Conservation (phyloP, 2,113 vertebrate genomes). For the Nothocercus julius region DNA sequence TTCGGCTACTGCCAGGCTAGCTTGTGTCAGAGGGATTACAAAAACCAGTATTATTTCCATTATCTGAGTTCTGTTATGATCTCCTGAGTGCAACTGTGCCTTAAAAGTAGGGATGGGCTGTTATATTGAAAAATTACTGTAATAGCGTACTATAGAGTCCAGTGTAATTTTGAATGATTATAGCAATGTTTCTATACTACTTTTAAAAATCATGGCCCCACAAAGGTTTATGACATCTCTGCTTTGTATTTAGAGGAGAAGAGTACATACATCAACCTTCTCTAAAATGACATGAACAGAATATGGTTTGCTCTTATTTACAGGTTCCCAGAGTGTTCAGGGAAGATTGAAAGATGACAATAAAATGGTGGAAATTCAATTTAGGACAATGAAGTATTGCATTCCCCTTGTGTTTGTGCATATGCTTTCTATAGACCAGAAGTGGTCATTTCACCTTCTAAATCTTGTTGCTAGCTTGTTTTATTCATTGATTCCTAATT, state of each 20-base stretch:
- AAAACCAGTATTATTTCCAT: slow-evolving; percentile 59
- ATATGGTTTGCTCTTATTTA: slow-evolving; percentile 4
- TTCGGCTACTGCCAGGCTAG: not conserved
- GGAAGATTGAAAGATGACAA: slow-evolving; percentile 43
- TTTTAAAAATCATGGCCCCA: slow-evolving; percentile 14
- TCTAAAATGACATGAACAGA: not conserved
- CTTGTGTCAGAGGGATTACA: slow-evolving; percentile 35
- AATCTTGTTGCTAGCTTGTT: not conserved
- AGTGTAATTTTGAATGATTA: slow-evolving; percentile 48
- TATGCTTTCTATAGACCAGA: not conserved
- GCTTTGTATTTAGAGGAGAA: not conserved
- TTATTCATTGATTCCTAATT: not conserved
- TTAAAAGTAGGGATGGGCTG: slow-evolving; percentile 9
- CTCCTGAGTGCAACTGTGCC: slow-evolving; percentile 33
- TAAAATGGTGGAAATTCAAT: slow-evolving; percentile 18
- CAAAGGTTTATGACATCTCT: slow-evolving; percentile 18
- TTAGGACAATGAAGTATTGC: not conserved
- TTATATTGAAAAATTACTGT: slow-evolving; percentile 63
- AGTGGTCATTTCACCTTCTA: not conserved
- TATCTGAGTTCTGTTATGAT: slow-evolving; percentile 50
- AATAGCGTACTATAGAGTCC: not conserved
- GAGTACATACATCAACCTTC: not conserved
- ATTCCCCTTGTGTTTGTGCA: not conserved
- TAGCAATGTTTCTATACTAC: not conserved
- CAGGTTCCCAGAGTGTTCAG: slow-evolving; percentile 4